phyloP scores from a whole-genome alignment of 2,888 invertebrate species.

The Physocephala rufipes region DNA sequence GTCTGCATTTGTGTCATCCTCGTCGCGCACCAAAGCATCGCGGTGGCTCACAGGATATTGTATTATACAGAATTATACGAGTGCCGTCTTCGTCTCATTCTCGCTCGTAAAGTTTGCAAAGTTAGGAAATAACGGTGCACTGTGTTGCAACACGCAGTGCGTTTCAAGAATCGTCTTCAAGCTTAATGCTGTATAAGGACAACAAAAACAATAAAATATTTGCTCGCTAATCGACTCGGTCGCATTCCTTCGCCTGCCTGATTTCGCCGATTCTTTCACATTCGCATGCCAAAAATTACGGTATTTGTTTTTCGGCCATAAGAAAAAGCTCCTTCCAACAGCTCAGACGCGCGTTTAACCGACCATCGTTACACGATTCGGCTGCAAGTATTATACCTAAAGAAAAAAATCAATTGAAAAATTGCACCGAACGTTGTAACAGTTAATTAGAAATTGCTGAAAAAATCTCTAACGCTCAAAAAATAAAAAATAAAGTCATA shows the following conservation, averaged over 20 bases:
- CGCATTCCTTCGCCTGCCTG: conserved; percentile 9
- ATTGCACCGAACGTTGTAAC: conserved; percentile 26
- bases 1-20: conserved; percentile 34
- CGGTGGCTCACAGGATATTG: conserved; percentile 58
- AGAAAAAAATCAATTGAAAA: conserved; percentile 30
- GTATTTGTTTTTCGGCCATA: conserved; percentile 45
- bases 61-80: conserved; percentile 58
- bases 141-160: conserved; percentile 25
- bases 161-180: conserved; percentile 20
- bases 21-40: conserved; percentile 23
- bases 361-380: background rate
- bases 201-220: background rate
- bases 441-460: background rate
- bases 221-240: conserved; percentile 3
- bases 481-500: background rate
- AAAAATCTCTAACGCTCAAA: conserved; percentile 27
- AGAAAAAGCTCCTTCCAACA: conserved; percentile 52
- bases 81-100: conserved; percentile 42
- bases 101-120: conserved; percentile 36
- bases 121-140: conserved; percentile 37
- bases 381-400: conserved; percentile 31
- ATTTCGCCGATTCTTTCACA: conserved; percentile 5
- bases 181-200: background rate
- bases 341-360: conserved; percentile 25
- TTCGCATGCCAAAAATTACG: conserved; percentile 14